These are phyloP conservation scores for Crocallis elinguaria DNA, from an alignment of 2,888 invertebrate genomes.

Conservation along the genomic window DNA sequence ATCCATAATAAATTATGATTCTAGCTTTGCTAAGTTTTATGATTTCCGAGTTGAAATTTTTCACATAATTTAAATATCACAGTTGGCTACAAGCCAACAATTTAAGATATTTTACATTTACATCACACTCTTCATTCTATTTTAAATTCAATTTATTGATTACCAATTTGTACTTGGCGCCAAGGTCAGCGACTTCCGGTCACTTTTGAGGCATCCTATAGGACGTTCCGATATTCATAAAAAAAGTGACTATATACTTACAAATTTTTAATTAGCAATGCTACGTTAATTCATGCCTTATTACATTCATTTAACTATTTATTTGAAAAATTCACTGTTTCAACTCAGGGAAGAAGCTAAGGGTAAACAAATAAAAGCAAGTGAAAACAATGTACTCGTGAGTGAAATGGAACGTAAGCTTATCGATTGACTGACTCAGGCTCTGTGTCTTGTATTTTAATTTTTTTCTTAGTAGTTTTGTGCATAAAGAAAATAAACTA, in stretches of 20 bases:
- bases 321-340: not conserved
- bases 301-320: not conserved
- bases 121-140: slow-evolving; percentile 13
- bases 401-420: slow-evolving; percentile 43
- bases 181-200: slow-evolving; percentile 35
- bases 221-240: slow-evolving; percentile 10
- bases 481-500: slow-evolving; percentile 27
- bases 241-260: not conserved
- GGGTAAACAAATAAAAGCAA: not conserved
- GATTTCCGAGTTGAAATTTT: slow-evolving; percentile 13
- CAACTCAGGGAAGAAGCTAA: not conserved
- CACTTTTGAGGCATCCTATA: slow-evolving; percentile 9
- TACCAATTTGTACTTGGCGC: slow-evolving; percentile 52
- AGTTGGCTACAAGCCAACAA: slow-evolving; percentile 28
- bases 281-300: not conserved
- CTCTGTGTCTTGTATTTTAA: slow-evolving; percentile 46
- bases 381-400: slow-evolving; percentile 3
- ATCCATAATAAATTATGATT: not conserved
- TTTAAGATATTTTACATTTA: not conserved
- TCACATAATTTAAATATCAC: slow-evolving; percentile 38
- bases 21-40: not conserved
- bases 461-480: slow-evolving; percentile 31
- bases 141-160: slow-evolving; percentile 45
- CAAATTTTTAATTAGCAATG: not conserved
- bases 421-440: slow-evolving; percentile 54